These are phyloP conservation scores for Caracal caracal DNA, from an alignment of 2,113 vertebrate species.

Conservation along the genomic window DNA sequence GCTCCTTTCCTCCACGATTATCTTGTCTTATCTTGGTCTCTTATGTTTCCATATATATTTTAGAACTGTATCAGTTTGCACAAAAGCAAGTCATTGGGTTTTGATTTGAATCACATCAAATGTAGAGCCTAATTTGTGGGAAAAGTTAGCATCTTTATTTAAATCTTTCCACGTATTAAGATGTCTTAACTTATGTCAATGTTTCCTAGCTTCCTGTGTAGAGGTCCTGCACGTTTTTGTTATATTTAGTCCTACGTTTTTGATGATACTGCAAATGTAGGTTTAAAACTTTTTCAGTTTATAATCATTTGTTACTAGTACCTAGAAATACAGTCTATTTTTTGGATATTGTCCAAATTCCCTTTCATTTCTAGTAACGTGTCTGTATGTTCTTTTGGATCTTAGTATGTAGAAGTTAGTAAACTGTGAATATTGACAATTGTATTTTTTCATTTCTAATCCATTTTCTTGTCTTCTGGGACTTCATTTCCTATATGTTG, in stretches of 20 bases:
- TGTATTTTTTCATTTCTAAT: conserved; percentile 23
- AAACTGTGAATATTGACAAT: not conserved
- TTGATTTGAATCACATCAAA: not conserved
- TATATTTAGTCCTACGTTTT: not conserved
- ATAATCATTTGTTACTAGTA: not conserved
- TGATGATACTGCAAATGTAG: not conserved
- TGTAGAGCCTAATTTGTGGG: not conserved
- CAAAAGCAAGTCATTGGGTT: not conserved
- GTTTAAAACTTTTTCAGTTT: not conserved
- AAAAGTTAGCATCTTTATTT: not conserved
- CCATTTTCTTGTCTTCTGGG: not conserved
- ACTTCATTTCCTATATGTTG: not conserved
- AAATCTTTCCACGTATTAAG: not conserved
- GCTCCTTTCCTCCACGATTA: not conserved
- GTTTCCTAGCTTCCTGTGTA: not conserved
- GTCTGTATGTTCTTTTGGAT: not conserved
- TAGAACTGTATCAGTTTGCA: not conserved
- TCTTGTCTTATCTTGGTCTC: not conserved
- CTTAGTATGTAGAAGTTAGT: not conserved
- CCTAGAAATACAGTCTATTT: not conserved
- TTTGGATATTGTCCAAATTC: not conserved
- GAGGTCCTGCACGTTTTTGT: not conserved
- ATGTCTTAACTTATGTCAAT: not conserved
- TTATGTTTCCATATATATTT: not conserved
- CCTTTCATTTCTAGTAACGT: not conserved